A percentile compares a stretch with the other conserved stretches of the same genome.
Conservation (phyloP, 2,113 vertebrate species). For the Sinosuthora webbiana region DNA sequence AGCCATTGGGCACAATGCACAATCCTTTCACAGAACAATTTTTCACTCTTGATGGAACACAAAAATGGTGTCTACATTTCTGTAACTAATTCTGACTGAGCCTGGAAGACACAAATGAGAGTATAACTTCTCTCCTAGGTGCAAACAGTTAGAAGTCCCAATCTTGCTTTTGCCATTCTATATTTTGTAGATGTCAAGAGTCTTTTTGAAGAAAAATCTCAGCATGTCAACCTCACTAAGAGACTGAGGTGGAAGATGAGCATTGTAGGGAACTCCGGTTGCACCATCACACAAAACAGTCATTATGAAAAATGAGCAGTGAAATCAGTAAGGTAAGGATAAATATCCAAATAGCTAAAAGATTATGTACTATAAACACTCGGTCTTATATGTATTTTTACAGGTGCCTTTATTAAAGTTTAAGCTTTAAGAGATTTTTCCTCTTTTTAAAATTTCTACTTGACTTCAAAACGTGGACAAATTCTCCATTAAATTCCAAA, state of each 20-base stretch:
- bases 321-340: not conserved
- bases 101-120: not conserved
- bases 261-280: not conserved
- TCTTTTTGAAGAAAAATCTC: not conserved
- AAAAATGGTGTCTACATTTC: not conserved
- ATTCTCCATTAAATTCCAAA: not conserved
- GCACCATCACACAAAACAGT: not conserved
- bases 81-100: not conserved
- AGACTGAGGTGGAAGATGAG: not conserved
- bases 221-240: not conserved
- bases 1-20: not conserved
- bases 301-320: not conserved
- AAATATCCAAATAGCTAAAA: not conserved
- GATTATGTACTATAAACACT: not conserved
- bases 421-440: not conserved
- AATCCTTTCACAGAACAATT: not conserved
- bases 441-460: not conserved
- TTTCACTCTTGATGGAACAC: not conserved
- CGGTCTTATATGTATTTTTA: not conserved
- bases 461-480: not conserved
- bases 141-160: not conserved
- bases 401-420: not conserved
- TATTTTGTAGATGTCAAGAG: not conserved
- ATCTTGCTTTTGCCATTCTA: not conserved
- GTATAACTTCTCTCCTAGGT: not conserved